Evolutionary conservation across 2,888 invertebrate species (phyloP).

Genomic region (Athalia cordata): DNA sequence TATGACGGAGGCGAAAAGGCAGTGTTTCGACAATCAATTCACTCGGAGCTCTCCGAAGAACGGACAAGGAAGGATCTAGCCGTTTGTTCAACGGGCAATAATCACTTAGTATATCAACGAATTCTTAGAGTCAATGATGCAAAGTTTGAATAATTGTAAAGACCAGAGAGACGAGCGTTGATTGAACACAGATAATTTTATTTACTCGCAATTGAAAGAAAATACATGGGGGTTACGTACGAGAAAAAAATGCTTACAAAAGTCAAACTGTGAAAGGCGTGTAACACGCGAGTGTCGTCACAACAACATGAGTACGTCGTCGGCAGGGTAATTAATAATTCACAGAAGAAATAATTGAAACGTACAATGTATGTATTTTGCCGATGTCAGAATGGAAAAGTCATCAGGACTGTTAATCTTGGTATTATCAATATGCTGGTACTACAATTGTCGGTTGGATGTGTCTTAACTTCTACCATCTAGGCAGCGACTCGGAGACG

Average conservation of each 20-base stretch:
- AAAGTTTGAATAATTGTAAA: constrained; percentile 28
- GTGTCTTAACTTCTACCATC: constrained; percentile 30
- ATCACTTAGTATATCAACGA: not conserved
- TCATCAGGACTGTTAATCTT: not conserved
- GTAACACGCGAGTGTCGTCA: not conserved
- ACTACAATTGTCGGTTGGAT: not conserved
- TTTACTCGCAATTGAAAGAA: constrained; percentile 31
- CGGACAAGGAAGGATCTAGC: too few relatives aligned
- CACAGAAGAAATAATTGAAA: too few relatives aligned
- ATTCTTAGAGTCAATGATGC: not conserved
- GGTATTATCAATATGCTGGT: not conserved
- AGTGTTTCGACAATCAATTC: too few relatives aligned
- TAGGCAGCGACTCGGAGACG: constrained; percentile 39
- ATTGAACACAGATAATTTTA: constrained; percentile 39
- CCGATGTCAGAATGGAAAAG: not conserved
- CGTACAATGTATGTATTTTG: not conserved
- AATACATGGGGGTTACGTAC: constrained; percentile 44
- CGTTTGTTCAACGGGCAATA: not conserved
- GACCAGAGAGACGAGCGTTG: constrained; percentile 27
- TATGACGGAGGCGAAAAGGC: too few relatives aligned
- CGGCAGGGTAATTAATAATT: not conserved
- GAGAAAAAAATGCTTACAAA: constrained; percentile 8
- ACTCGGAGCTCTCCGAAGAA: too few relatives aligned
- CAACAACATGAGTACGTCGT: not conserved
- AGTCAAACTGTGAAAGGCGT: not conserved